These are phyloP conservation scores for Delphinapterus leucas DNA, from an alignment of 2,113 vertebrate genomes.

Conservation along the genomic window DNA sequence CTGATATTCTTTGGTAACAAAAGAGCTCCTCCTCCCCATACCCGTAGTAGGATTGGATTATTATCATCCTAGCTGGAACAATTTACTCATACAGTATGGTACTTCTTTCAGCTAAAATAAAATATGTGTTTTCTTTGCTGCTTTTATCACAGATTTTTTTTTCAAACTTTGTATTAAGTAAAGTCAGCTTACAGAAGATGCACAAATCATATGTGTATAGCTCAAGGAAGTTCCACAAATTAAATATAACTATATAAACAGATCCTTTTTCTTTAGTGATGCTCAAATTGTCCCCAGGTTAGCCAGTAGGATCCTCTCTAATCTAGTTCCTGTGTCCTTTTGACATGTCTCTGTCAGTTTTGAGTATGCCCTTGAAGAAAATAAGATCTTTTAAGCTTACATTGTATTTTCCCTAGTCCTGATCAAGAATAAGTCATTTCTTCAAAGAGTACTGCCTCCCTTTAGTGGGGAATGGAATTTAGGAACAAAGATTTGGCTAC, in stretches of 20 bases:
- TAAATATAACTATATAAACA: not conserved
- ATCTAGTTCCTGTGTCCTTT: not conserved
- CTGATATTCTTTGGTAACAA: not conserved
- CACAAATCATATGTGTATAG: not conserved
- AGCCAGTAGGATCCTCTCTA: not conserved
- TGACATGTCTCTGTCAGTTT: not conserved
- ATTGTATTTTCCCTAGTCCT: not conserved
- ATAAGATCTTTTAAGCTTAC: not conserved
- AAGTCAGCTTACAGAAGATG: not conserved
- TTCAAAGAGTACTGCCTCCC: not conserved
- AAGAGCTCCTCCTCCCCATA: not conserved
- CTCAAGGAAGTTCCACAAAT: constrained; percentile 2
- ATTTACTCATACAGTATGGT: not conserved
- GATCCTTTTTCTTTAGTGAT: not conserved
- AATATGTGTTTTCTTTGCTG: not conserved
- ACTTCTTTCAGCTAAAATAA: not conserved
- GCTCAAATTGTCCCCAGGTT: not conserved
- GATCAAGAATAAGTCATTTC: not conserved
- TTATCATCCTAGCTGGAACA: not conserved
- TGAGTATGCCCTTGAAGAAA: not conserved
- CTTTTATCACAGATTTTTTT: not conserved
- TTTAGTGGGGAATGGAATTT: not conserved
- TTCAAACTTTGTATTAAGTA: not conserved
- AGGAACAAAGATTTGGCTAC: not conserved
- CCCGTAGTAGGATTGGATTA: not conserved